A percentile compares a stretch with the other conserved stretches of the same genome.
These are phyloP conservation scores for Mythimna pallens DNA, from an alignment of 2,888 invertebrate species.

Conservation along the genomic window DNA sequence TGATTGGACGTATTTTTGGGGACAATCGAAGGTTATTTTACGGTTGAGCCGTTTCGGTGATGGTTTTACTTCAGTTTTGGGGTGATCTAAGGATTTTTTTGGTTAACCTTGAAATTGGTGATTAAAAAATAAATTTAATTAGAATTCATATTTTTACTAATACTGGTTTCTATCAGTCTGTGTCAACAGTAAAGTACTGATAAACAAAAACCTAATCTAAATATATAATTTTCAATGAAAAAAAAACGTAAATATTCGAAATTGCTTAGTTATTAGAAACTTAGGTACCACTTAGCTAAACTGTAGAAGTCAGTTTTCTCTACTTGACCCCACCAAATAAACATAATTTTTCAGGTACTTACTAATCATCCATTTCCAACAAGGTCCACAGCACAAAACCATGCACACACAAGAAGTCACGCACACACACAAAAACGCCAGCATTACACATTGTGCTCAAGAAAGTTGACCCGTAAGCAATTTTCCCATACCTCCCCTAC, in stretches of 20 bases:
- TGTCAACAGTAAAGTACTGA: too few species aligned
- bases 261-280: neutral
- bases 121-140: neutral
- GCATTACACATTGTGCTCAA: constrained; percentile 66
- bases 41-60: constrained; percentile 74
- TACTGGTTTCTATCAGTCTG: neutral
- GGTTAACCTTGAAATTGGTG: neutral
- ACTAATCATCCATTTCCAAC: constrained; percentile 28
- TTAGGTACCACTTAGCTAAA: neutral
- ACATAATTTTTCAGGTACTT: constrained; percentile 33
- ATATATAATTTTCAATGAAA: too few species aligned
- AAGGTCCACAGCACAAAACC: constrained; percentile 42
- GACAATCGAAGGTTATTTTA: constrained; percentile 82
- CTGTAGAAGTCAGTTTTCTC: neutral
- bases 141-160: neutral
- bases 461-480: constrained; percentile 81
- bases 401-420: constrained; percentile 30
- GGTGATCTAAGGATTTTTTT: constrained; percentile 24
- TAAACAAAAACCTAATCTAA: too few species aligned
- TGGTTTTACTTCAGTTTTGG: constrained; percentile 43
- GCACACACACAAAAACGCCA: constrained; percentile 49
- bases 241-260: too few species aligned
- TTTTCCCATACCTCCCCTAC: constrained; percentile 82
- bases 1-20: constrained; percentile 78
- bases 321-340: neutral